Conservation (phyloP, 2,797 vertebrate species). For the Tenualosa ilisha region DNA sequence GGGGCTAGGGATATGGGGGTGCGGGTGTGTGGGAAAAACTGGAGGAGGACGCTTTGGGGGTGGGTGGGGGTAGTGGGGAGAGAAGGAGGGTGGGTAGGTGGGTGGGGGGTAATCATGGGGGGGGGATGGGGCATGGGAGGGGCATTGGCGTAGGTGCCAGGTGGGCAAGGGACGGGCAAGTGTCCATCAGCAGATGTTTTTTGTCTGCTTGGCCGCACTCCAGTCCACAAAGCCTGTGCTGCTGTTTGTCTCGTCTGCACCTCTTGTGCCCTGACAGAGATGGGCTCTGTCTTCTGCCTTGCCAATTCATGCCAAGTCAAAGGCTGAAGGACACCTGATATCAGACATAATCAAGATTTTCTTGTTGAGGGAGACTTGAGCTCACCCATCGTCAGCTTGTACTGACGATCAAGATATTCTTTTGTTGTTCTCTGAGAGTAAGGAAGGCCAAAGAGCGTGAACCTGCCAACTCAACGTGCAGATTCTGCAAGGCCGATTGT, state of each 20-base stretch:
- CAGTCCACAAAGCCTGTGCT: conserved; percentile 9
- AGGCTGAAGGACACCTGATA: conserved; percentile 22
- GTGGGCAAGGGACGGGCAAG: conserved; percentile 2
- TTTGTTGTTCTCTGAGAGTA: not conserved
- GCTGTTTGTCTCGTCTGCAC: conserved; percentile 10
- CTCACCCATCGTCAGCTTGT: not conserved
- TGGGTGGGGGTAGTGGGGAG: not conserved
- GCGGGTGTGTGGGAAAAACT: conserved; percentile 31
- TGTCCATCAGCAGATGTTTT: conserved; percentile 24
- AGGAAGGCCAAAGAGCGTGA: not conserved
- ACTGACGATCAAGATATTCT: conserved; percentile 21
- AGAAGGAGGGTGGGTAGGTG: not conserved
- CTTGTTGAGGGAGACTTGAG: conserved; percentile 13
- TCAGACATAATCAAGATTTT: conserved; percentile 17
- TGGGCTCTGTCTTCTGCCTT: conserved; percentile 11
- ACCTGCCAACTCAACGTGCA: not conserved
- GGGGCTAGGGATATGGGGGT: conserved; percentile 19
- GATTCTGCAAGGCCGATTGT: not conserved
- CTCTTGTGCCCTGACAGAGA: conserved; percentile 20
- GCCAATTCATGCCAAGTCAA: conserved; percentile 1
- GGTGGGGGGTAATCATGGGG: not conserved
- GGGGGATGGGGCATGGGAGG: not conserved
- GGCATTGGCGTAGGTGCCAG: not conserved
- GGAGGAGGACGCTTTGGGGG: conserved; percentile 5
- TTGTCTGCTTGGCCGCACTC: not conserved